phyloP scores from a whole-genome alignment of 2,113 vertebrate species.

The Gnathonemus echidnorhynchus region DNA sequence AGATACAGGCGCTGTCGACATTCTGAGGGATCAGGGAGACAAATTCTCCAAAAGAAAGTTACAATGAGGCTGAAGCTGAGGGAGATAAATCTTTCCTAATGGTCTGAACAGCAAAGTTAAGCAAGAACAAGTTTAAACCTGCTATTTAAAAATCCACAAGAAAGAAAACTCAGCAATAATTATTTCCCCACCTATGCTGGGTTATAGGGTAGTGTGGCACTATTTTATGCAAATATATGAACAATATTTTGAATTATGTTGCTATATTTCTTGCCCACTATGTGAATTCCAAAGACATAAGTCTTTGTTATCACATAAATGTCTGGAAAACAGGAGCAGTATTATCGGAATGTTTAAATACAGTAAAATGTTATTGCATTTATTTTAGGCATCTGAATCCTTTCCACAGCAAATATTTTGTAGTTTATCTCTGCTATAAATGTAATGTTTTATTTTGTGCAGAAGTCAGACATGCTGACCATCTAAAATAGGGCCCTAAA shows the following conservation, averaged over 20 bases:
- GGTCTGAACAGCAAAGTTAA: not conserved
- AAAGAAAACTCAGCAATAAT: not conserved
- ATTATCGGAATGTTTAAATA: not conserved
- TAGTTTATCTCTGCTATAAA: not conserved
- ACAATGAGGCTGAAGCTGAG: not conserved
- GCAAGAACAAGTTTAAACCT: not conserved
- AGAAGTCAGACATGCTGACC: not conserved
- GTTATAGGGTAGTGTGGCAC: not conserved
- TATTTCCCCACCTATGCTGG: not conserved
- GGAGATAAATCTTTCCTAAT: conserved; percentile 11
- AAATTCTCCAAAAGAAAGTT: conserved; percentile 8
- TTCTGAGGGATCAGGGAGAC: not conserved
- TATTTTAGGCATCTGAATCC: not conserved
- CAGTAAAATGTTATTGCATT: not conserved
- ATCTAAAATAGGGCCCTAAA: not conserved
- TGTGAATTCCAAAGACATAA: not conserved
- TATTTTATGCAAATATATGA: not conserved
- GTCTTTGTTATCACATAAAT: not conserved
- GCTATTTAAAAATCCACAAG: not conserved
- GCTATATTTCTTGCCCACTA: not conserved
- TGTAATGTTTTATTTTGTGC: not conserved
- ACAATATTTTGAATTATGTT: not conserved
- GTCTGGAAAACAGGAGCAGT: not conserved
- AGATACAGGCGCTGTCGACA: conserved; percentile 9
- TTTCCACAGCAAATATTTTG: not conserved